Evolutionary conservation across 1,140 invertebrate species (phyloP).

Genomic region (Drosophila murphyi): DNA sequence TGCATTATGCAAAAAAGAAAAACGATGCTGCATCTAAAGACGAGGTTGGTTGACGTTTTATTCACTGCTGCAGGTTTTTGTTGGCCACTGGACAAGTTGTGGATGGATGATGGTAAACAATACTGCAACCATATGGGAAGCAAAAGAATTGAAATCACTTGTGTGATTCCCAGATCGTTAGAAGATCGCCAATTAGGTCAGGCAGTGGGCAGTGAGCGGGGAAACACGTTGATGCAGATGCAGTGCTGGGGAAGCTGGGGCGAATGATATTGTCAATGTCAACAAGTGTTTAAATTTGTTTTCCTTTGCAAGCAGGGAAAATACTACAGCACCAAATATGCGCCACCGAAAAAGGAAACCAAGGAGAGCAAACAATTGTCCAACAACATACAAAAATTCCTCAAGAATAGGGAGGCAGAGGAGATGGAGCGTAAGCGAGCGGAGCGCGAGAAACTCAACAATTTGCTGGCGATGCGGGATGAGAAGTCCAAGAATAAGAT

Average conservation of each 20-base stretch:
- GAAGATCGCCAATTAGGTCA: slow-evolving; percentile 18
- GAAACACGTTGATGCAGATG: neutral
- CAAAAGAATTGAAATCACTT: neutral
- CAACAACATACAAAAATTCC: slow-evolving; percentile 92
- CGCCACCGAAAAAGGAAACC: slow-evolving; percentile 92
- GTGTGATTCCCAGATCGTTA: neutral
- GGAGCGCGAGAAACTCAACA: slow-evolving; percentile 87
- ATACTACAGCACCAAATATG: slow-evolving; percentile 91
- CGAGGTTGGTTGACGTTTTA: slow-evolving; percentile 79
- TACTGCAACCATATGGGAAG: slow-evolving; percentile 3
- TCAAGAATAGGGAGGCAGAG: slow-evolving; percentile 92
- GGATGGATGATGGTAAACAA: neutral
- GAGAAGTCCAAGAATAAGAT: slow-evolving; percentile 90
- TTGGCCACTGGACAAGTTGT: neutral
- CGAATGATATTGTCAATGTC: slow-evolving; percentile 1
- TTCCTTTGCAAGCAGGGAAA: slow-evolving; percentile 81
- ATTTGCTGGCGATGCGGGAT: slow-evolving; percentile 90
- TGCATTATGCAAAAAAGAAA: slow-evolving; percentile 88
- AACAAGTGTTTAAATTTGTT: slow-evolving; percentile 23
- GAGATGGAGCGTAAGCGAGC: slow-evolving; percentile 88
- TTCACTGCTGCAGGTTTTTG: neutral
- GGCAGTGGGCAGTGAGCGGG: slow-evolving; percentile 6
- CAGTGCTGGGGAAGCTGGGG: neutral
- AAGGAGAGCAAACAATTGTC: slow-evolving; percentile 88
- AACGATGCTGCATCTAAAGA: slow-evolving; percentile 80